Evolutionary conservation across 2,888 invertebrate species (phyloP), one percentile per base, ranked within the genome.

Genomic region (Leptinotarsa tumamoca): DNA sequence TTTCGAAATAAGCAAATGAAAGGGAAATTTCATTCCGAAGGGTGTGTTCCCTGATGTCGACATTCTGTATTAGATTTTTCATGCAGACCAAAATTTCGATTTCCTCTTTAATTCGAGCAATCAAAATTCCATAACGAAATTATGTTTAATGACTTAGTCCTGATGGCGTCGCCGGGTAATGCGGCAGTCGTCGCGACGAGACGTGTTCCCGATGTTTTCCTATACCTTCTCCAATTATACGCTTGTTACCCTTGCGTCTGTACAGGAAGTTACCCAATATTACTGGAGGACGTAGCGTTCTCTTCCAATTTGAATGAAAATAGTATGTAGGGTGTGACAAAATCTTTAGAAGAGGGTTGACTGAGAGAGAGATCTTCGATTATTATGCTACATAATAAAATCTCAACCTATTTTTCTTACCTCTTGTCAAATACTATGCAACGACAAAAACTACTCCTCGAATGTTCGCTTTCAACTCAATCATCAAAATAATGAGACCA

Each of bases 101-200:
- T 86, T 86, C 85, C 86, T 83, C 80, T 80, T 82, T 85, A 85
- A 85, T 86, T 83, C 84, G 78, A 84, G 86, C 84, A 85, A 86
- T 86, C 85, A 84, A 82, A 83, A 82, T 78, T 82, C 82, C 84
- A 85, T 85, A 84, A 86, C 84, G 84, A 84, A 85, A 85, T 86
- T 85, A 84, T 82, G 83, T 81, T 81, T 80, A 81, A 81, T 81
- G 80, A 81, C 79, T 74, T 71, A 68, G 71, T 72, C 74, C 76
- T 75, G 74, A 68, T 72, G 75, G 73, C 79, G 74, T 68, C 74
- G 68, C 23, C 68, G 68, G 50, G 17, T n/a, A 74, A 58, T 27
- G 74, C 68, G 70, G 74, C 67, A 69, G 74, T 67, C 72, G 72
- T 70, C 72, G 71, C 71, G 68, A 68, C 63, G 76, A 76, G 74